A percentile compares a stretch with the other conserved stretches of the same genome.
Conservation (phyloP, 2,113 vertebrate genomes). For the Procavia capensis region DNA sequence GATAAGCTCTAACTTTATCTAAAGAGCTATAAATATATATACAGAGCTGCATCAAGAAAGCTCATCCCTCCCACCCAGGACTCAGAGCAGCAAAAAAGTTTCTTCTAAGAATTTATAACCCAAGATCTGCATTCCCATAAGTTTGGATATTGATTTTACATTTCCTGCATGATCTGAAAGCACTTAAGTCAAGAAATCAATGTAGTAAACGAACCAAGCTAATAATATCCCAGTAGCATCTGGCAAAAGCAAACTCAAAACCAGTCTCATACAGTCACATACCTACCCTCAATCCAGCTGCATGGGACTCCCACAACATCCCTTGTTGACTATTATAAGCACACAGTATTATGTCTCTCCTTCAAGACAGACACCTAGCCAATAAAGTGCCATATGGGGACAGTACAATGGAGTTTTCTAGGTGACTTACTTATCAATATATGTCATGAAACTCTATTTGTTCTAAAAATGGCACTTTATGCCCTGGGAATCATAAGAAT, state of each 20-base stretch:
- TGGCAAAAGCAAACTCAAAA: not conserved
- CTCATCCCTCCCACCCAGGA: not conserved
- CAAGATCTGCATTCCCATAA: not conserved
- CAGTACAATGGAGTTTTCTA: no score
- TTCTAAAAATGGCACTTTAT: not conserved
- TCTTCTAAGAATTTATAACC: not conserved
- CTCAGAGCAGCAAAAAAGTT: not conserved
- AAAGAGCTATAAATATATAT: not conserved
- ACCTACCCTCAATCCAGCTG: not conserved
- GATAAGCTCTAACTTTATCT: not conserved
- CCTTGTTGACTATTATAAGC: no score
- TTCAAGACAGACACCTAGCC: not conserved
- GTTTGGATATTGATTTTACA: not conserved
- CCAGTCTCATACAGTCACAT: not conserved
- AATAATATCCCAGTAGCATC: not conserved
- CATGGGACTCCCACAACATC: not conserved
- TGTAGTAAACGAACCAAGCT: no score
- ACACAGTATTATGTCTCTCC: not conserved
- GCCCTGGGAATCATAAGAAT: not conserved
- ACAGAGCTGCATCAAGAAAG: not conserved
- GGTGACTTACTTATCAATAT: not conserved
- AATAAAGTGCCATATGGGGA: not conserved
- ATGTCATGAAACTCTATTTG: not conserved
- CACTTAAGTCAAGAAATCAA: not conserved
- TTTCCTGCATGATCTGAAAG: not conserved